Conservation (phyloP, 2,113 vertebrate species). For the Myotis yumanensis region DNA sequence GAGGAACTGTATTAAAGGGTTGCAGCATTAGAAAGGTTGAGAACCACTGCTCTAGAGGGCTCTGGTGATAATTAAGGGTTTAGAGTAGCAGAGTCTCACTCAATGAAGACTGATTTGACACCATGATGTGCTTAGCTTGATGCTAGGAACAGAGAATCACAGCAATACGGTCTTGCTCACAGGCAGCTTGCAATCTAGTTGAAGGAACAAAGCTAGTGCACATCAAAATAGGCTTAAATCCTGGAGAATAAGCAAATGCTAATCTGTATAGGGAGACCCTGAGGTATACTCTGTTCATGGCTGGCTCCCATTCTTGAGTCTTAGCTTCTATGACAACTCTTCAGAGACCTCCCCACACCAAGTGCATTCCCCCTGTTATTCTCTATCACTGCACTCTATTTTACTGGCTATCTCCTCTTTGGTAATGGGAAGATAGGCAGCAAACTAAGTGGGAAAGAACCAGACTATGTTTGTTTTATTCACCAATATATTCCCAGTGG, state of each 20-base stretch:
- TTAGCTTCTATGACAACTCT: background rate
- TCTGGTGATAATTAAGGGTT: background rate
- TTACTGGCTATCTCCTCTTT: background rate
- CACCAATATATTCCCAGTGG: background rate
- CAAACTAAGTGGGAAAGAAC: background rate
- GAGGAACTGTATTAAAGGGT: too few species aligned
- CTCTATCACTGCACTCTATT: background rate
- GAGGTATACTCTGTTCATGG: background rate
- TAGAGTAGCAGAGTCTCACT: background rate
- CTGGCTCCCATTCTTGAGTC: background rate
- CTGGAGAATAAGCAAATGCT: background rate
- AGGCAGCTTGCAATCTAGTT: background rate
- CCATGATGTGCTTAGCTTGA: background rate
- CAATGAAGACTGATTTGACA: background rate
- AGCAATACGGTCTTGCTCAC: background rate
- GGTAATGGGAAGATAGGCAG: background rate
- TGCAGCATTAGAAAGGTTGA: too few species aligned
- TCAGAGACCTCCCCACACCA: background rate
- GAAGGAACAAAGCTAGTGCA: background rate
- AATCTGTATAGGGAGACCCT: background rate
- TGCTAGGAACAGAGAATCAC: background rate
- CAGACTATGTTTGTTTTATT: background rate
- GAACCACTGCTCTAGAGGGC: too few species aligned
- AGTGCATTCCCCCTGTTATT: background rate
- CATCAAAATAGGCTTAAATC: background rate